Conservation (phyloP, 1,140 invertebrate species). For the Nylanderia fulva region DNA sequence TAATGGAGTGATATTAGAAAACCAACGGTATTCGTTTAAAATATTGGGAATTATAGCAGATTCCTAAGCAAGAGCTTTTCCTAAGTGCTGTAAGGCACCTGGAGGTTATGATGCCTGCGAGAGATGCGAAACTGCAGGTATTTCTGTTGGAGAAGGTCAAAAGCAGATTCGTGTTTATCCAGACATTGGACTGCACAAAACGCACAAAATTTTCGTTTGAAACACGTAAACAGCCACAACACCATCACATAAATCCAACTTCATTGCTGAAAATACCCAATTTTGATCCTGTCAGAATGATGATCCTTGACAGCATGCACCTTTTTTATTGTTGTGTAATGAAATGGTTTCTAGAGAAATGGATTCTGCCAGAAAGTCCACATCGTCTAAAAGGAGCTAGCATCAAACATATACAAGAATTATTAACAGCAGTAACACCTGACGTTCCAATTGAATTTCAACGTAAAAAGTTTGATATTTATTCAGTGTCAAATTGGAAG, state of each 20-base stretch:
- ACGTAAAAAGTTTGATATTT: slow-evolving; percentile 4
- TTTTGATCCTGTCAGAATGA: not conserved
- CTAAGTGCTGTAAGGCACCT: not conserved
- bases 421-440: not conserved
- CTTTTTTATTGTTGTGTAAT: not conserved
- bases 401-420: not conserved
- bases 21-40: not conserved
- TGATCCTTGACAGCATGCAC: not conserved
- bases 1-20: not conserved
- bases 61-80: not conserved
- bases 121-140: too few relatives aligned
- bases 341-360: not conserved
- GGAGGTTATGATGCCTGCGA: too few relatives aligned
- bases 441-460: not conserved
- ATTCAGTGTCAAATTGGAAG: not conserved
- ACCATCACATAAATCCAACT: too few relatives aligned
- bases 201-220: too few relatives aligned
- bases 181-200: too few relatives aligned
- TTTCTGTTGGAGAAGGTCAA: too few relatives aligned
- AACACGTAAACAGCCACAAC: too few relatives aligned
- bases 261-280: too few relatives aligned
- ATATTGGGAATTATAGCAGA: not conserved
- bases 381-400: not conserved
- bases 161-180: too few relatives aligned
- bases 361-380: not conserved